Base-by-base conservation (phyloP, 2,797 vertebrate genomes). In the Urophycis tenuis region DNA sequence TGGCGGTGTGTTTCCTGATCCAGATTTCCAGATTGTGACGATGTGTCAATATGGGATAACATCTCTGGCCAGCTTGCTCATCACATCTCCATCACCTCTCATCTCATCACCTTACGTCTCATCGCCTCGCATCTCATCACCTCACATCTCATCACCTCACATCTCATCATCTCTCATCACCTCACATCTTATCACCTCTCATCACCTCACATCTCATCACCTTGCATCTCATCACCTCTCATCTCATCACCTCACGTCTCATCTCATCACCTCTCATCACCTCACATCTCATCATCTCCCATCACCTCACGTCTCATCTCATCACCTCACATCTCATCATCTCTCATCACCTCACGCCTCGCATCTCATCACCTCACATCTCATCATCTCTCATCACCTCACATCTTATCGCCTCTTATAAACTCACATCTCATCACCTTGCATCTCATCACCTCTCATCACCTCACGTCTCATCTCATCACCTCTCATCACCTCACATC, bases 281-380 rank as follows among this genome's bases (percentile, higher is more conserved):
- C 78, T 88, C 84, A 76, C 73, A 77, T 85, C 53, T 82, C 77
- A 84, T 87, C 81, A 85, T n/a, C n/a, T n/a, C n/a, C n/a, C n/a
- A n/a, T n/a, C n/a, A n/a, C n/a, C 60, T 83, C n/a, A n/a, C n/a
- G n/a, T n/a, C n/a, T n/a, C n/a, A n/a, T n/a, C n/a, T n/a, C n/a
- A n/a, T n/a, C 82, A 82, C 81, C 78, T 88, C 84, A 76, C 73
- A 77, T 85, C 53, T 82, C 77, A 84, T 87, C 84, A 80, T 86
- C 75, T 83, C 78, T 4, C n/a, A 70, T 75, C n/a, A 73, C 77
- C 76, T 72, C 41, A 41, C 4, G 72, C 73, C 31, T 83, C n/a
- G n/a, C n/a, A n/a, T n/a, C n/a, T n/a, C n/a, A n/a, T n/a, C 82
- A 82, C 81, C 78, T 88, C 84, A 76, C 73, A 77, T 85, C 53